Base-by-base conservation (phyloP, 2,113 vertebrate species). In the Thomomys bottae region DNA sequence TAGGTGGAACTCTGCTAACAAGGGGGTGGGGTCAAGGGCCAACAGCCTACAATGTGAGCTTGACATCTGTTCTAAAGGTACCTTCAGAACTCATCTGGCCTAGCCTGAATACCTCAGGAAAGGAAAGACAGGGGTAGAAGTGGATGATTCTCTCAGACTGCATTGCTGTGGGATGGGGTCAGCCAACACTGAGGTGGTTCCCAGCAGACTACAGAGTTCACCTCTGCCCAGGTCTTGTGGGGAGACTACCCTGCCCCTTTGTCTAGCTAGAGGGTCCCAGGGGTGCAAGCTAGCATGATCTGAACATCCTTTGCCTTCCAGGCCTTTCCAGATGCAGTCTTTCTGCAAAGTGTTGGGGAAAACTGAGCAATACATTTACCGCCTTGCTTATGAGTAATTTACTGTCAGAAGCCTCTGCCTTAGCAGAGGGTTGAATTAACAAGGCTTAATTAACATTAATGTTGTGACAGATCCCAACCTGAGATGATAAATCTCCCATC, bases 371-470 rank as follows among this genome's bases (percentile, higher is more conserved):
- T 94, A 94, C 64, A 94, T 77, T 80, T 90, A 92, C 93, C 0
- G 1, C 91, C 86, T 94, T 88, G 86, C 88, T 95, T 96, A 90
- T 87, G 96, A 95, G 88, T 90, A 96, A 96, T 96, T 61, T 89
- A 67, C 90, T 88, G 92, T 96, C 94, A 92, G 93, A 86, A 93
- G 88, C 88, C 88, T 81, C 79, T 45, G 84, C 1, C 0, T 90
- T 93, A 96, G 95, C 79, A 81, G 91, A 91, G 88, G 90, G 92
- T 93, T 94, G 94, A 96, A 96, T 96, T 96, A 97, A 94, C 88
- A 59, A 92, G 93, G 82, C 92, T 92, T 97, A 96, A 97, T 97
- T 96, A 97, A 96, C 90, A 80, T 94, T 93, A 95, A 93, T 94
- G 95, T 95, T 96, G 94, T 97, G 95, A 97, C 92, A 96, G 92